Evolutionary conservation across 2,113 vertebrate species (phyloP).

Genomic region (Galeopterus variegatus): DNA sequence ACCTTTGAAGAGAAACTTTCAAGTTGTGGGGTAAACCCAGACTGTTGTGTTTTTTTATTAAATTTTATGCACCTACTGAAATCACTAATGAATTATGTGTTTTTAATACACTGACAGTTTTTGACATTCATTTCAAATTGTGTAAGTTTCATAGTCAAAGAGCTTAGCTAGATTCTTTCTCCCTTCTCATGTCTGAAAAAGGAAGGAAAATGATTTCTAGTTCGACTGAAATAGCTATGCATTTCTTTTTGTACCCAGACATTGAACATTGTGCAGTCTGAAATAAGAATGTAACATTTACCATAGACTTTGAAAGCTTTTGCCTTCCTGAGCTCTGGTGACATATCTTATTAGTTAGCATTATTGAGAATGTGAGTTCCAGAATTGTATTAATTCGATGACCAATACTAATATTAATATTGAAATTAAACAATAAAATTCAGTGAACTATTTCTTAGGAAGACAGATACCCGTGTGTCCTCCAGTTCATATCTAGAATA

Average conservation of each 20-base stretch:
- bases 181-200: slow-evolving; percentile 61
- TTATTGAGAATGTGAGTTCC: not conserved
- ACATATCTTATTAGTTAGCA: slow-evolving; percentile 13
- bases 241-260: slow-evolving; percentile 47
- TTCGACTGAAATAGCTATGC: slow-evolving; percentile 54
- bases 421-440: slow-evolving; percentile 55
- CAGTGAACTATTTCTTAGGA: slow-evolving; percentile 20
- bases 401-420: not conserved
- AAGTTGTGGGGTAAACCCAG: slow-evolving; percentile 73
- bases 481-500: not conserved
- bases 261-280: not conserved
- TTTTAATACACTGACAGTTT: slow-evolving; percentile 63
- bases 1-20: slow-evolving; percentile 83
- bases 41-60: slow-evolving; percentile 69
- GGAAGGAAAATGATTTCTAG: slow-evolving; percentile 75
- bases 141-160: slow-evolving; percentile 22
- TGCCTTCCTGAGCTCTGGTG: not conserved
- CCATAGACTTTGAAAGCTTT: slow-evolving; percentile 61
- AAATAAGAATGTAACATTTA: slow-evolving; percentile 75
- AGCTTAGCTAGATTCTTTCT: slow-evolving; percentile 51
- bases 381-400: slow-evolving; percentile 29
- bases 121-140: slow-evolving; percentile 50
- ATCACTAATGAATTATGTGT: slow-evolving; percentile 66
- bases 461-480: not conserved
- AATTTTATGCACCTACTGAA: slow-evolving; percentile 66